Conservation (phyloP, 2,888 invertebrate species). For the Halocaridina rubra region DNA sequence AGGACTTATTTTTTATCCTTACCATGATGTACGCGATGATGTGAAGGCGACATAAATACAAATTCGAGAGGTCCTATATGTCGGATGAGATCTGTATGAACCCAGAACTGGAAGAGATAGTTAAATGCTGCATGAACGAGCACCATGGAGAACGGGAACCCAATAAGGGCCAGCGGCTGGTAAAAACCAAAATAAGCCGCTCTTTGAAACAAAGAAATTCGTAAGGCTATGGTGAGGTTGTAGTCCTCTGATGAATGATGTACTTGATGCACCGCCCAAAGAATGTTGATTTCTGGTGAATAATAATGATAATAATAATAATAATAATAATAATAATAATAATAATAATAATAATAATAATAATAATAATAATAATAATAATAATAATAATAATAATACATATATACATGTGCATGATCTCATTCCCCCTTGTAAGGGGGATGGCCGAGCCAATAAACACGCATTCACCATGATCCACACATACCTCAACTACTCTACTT, state of each 20-base stretch:
- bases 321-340: too few relatives aligned
- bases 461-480: too few relatives aligned
- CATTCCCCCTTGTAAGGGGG: too few relatives aligned
- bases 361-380: too few relatives aligned
- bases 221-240: constrained; percentile 84
- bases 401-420: too few relatives aligned
- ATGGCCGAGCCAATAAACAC: too few relatives aligned
- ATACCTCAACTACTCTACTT: too few relatives aligned
- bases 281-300: constrained; percentile 78
- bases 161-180: constrained; percentile 73
- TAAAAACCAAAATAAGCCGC: constrained; percentile 66
- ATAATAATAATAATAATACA: too few relatives aligned
- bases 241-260: constrained; percentile 92
- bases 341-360: too few relatives aligned
- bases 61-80: constrained; percentile 86
- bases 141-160: constrained; percentile 82
- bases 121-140: constrained; percentile 90
- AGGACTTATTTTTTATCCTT: constrained; percentile 65
- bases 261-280: constrained; percentile 92
- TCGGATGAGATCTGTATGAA: constrained; percentile 86
- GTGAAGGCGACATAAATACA: constrained; percentile 88
- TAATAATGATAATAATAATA: too few relatives aligned
- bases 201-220: constrained; percentile 80
- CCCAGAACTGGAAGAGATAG: constrained; percentile 92
- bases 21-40: constrained; percentile 89